Percentiles rank a stretch among this genome's conserved stretches.
These are phyloP conservation scores for Mastomys coucha DNA, from an alignment of 2,113 vertebrate species.

Conservation along the genomic window DNA sequence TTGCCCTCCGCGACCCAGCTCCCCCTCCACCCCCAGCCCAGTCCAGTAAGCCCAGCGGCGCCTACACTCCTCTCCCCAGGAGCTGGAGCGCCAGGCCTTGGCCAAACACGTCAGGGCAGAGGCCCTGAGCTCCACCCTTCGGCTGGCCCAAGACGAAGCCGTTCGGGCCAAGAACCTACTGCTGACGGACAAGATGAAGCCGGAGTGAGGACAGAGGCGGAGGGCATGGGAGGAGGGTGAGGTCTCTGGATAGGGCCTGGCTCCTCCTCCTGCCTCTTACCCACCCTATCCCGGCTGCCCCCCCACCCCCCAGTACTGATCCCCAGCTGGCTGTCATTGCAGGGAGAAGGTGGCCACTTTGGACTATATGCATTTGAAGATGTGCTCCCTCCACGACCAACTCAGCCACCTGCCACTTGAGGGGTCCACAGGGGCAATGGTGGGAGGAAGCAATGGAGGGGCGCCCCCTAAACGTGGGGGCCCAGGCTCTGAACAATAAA, in stretches of 20 bases:
- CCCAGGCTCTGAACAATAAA: constrained; percentile 78
- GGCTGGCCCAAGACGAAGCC: constrained; percentile 83
- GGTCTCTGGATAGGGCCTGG: constrained; percentile 50
- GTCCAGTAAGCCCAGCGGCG: constrained; percentile 71
- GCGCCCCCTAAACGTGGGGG: constrained; percentile 70
- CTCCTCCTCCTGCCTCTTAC: background rate
- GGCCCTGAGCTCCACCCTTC: constrained; percentile 82
- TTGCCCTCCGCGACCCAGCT: constrained; percentile 60
- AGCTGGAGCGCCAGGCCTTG: constrained; percentile 82
- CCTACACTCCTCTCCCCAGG: constrained; percentile 81
- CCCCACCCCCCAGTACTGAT: background rate
- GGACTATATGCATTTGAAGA: constrained; percentile 81
- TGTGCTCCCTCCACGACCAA: constrained; percentile 81
- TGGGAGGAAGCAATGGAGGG: constrained; percentile 69
- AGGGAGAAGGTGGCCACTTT: constrained; percentile 83
- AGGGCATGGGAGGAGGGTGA: constrained; percentile 83
- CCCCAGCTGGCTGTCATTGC: background rate
- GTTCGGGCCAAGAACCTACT: constrained; percentile 80
- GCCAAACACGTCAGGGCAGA: constrained; percentile 81
- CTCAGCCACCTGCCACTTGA: constrained; percentile 82
- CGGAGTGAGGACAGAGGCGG: constrained; percentile 82
- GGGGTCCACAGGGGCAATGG: constrained; percentile 70
- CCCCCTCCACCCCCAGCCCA: constrained; percentile 73
- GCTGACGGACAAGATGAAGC: constrained; percentile 82
- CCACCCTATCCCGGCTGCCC: background rate